Conservation (phyloP, 1,140 invertebrate species). For the Stegodyphus dumicola region DNA sequence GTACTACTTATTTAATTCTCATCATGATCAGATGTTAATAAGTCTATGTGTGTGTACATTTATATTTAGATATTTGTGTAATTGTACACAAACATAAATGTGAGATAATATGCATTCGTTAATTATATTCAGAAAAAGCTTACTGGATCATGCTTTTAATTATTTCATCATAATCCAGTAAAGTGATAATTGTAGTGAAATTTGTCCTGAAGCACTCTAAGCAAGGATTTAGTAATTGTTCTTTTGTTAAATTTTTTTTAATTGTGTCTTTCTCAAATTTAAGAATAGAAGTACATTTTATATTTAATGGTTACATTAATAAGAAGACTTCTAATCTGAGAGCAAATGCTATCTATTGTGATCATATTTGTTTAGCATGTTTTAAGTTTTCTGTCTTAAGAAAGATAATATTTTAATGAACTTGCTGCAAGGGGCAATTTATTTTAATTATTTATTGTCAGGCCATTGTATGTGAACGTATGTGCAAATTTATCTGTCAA, state of each 20-base stretch:
- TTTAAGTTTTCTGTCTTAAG: background rate
- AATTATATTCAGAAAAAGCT: background rate
- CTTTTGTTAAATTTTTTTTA: background rate
- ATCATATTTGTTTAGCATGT: no score
- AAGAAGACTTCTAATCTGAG: no score
- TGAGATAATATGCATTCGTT: slow-evolving; percentile 26
- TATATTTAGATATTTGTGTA: background rate
- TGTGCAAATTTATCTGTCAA: background rate
- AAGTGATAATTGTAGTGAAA: background rate
- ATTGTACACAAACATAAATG: background rate
- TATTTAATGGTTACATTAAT: no score
- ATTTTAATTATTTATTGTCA: background rate
- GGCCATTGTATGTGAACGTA: background rate
- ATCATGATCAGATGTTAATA: background rate
- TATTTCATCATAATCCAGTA: background rate
- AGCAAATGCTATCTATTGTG: no score
- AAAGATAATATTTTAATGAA: background rate
- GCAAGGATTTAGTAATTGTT: background rate
- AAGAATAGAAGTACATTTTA: no score
- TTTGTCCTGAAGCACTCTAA: slow-evolving; percentile 6
- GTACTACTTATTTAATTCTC: slow-evolving; percentile 35
- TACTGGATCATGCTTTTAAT: slow-evolving; percentile 3
- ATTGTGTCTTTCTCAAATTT: no score
- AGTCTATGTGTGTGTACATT: slow-evolving; percentile 3
- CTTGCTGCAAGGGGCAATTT: background rate